These are phyloP conservation scores for Amblyteles armatorius DNA, from an alignment of 2,888 invertebrate genomes.

Conservation along the genomic window DNA sequence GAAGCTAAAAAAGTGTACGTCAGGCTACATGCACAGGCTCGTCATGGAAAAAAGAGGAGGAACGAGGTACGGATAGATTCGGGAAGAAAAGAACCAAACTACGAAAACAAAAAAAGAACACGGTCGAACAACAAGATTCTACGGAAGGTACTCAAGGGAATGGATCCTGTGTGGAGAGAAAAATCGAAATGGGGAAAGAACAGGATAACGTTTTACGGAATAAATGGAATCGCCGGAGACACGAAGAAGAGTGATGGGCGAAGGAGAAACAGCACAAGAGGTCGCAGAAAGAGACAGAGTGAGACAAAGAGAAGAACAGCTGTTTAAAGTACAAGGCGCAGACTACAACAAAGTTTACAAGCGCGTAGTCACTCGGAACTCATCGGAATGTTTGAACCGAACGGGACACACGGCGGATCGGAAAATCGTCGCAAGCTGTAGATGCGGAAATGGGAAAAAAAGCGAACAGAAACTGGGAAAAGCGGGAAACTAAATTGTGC, in stretches of 20 bases:
- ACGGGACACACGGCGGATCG: no score
- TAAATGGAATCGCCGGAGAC: not conserved
- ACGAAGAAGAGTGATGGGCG: not conserved
- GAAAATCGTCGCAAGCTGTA: no score
- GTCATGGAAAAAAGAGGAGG: constrained; percentile 28
- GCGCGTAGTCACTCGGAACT: not conserved
- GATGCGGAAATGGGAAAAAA: no score
- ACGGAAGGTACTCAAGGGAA: constrained; percentile 10
- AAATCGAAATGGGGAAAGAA: constrained; percentile 4
- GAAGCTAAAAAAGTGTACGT: constrained; percentile 28
- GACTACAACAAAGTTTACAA: not conserved
- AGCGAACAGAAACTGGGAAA: no score
- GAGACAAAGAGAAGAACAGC: not conserved
- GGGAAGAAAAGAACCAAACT: constrained; percentile 22
- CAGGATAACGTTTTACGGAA: not conserved
- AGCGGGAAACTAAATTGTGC: no score
- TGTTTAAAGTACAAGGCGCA: not conserved
- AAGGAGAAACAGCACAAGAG: not conserved
- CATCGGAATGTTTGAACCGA: not conserved
- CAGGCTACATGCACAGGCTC: constrained; percentile 44
- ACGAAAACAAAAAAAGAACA: constrained; percentile 21
- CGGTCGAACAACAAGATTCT: constrained; percentile 17
- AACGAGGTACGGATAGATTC: constrained; percentile 21
- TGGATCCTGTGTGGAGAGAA: constrained; percentile 17
- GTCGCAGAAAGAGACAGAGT: not conserved